Evolutionary conservation across 1,140 invertebrate species (phyloP), one percentile per base, ranked within the genome.

Genomic region (Hypothenemus hampei): DNA sequence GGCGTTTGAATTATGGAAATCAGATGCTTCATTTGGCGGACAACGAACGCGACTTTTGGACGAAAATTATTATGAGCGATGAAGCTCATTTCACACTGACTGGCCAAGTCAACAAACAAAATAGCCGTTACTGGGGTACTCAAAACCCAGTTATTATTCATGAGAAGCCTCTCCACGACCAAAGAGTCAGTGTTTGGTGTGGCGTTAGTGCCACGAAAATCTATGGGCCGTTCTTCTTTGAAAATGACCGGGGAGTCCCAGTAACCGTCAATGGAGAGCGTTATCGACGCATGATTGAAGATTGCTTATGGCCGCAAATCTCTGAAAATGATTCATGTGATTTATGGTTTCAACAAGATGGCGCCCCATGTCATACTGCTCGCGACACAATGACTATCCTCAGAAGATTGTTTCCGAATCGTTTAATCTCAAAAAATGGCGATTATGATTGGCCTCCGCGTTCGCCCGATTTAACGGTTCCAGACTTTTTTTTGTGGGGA

Each of bases 141-240:
- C 4, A 41, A 6, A 41, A 41, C 20, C 39, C 13, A 18, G 7
- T 18, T 15, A 20, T 18, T 4, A 21, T 18, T 5, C 65, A 69
- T 57, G 45, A 69, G 61, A 48, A 57, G 33, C 60, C 57, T 55
- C 54, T 71, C 26, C 68, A 69, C 56, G 53, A 53, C 53, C 52
- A 56, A 10, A 68, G 65, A 62, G 63, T 68, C 48, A 39, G 58
- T 29, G 65, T 71, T 45, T 70, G 66, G 65, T 59, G 57, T 59
- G 64, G 43, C 16, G 48, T 64, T 22, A 64, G 43, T 24, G 44
- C 20, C 18, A 46, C 13, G 4, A 57, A 45, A 52, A 64, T 65
- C 52, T 58, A 59, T 45, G 56, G 61, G 23, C 58, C 56, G 1
- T 59, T 43, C 61, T 65, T 61, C 50, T 64, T 59, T 56, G 44